Base-by-base conservation (phyloP, 2,888 invertebrate species). In the Lysandra bellargus region DNA sequence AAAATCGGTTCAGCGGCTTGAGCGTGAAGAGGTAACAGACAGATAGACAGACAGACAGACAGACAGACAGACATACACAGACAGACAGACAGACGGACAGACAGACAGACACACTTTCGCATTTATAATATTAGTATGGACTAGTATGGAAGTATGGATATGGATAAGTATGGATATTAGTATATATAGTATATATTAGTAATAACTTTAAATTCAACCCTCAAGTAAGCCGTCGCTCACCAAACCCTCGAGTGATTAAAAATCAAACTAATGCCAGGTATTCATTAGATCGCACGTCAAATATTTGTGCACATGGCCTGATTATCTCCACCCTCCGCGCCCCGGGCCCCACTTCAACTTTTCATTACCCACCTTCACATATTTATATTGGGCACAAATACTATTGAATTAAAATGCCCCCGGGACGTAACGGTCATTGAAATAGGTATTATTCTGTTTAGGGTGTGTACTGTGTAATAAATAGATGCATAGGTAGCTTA, bases 291-390 rank as follows among this genome's bases (percentile, higher is more conserved):
- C 49, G 76, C 53, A 30, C 76, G 12, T 76, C 53, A 79, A 79
- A 79, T 79, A 79, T 79, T 79, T 79, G 79, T 49, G 74, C 79
- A 79, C 79, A 79, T 79, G 79, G 78, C 73, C 61, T 79, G 75
- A 79, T 79, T 79, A 79, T 79, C 64, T 44, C 49, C 44, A 79
- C 73, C 61, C 60, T 79, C 79, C 61, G 83, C 80, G 84, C 83
- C 85, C 79, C 80, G 80, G 82, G 85, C 86, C 84, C 84, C 83
- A 83, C 84, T 85, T 85, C 84, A 85, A 85, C 82, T 86, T 87
- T 87, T 86, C 85, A 87, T 87, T 87, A 86, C 75, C 83, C 84
- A 87, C 87, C 87, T 86, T 83, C 83, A 82, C 85, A 84, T 86
- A 85, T 85, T 85, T 86, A 85, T 86, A 84, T 83, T 84, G 82